Conservation (phyloP, 2,888 invertebrate genomes). For the Bimastos eiseni region DNA sequence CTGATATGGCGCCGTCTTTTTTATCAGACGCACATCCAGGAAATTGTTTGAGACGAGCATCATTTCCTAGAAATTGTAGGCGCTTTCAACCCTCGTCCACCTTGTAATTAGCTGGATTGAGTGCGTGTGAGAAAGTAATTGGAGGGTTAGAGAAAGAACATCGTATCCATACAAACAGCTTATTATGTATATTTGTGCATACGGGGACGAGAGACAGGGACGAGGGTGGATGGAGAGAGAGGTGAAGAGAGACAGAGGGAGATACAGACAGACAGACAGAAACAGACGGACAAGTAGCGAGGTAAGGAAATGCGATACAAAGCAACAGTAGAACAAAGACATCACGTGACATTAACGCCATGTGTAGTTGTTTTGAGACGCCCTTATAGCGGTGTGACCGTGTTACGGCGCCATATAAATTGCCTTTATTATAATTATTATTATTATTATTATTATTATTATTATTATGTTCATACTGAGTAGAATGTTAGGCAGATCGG, state of each 20-base stretch:
- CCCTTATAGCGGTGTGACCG: too few species aligned
- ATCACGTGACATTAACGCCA: too few species aligned
- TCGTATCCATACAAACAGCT: not conserved
- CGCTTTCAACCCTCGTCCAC: not conserved
- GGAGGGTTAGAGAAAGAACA: not conserved
- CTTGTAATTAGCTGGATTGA: not conserved
- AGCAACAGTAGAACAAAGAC: too few species aligned
- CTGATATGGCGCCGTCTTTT: too few species aligned
- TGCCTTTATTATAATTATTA: too few species aligned
- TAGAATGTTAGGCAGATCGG: too few species aligned
- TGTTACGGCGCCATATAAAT: too few species aligned
- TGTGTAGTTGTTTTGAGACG: too few species aligned
- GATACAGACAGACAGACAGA: not conserved
- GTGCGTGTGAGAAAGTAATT: slow-evolving; percentile 13
- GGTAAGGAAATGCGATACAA: not conserved
- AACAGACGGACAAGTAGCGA: not conserved
- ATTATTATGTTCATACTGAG: too few species aligned
- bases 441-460: too few species aligned
- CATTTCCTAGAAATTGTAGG: not conserved
- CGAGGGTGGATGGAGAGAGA: not conserved
- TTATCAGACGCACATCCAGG: not conserved
- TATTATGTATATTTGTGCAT: not conserved
- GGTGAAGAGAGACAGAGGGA: not conserved
- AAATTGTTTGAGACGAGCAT: not conserved
- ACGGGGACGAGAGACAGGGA: not conserved